Base-by-base conservation (phyloP, 2,888 invertebrate species). In the Agrilus mali region DNA sequence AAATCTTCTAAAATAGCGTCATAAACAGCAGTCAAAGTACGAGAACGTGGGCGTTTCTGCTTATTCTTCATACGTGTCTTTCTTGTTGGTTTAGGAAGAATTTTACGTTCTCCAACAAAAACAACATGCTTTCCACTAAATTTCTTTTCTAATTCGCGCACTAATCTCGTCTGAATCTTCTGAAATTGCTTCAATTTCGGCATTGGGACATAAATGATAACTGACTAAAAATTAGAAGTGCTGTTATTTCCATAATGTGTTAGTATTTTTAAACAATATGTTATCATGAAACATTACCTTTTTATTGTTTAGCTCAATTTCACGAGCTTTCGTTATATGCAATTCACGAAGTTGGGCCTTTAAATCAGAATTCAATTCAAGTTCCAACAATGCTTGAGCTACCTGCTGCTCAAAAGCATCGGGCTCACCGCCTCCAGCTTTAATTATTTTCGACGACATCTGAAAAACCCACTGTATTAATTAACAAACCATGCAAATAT, bases 81-180 rank as follows among this genome's bases (percentile, higher is more conserved):
- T 63, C 95, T 82, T 50, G 93, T 94, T 42, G 97, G 97, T 67
- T 98, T 98, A 51, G 95, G 94, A 55, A 98, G 76, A 65, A 98
- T 98, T 66, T 94, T 92, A 60, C 98, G 82, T 73, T 97, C 89
- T 35, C 96, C 98, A 60, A 98, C 82, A 64, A 98, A 93, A 54
- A 99, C 94, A 10, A 98, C 96, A 66, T 97, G 95, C 68, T 94
- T 95, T 50, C 97, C 97, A 60, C 93, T 94, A 74, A 98, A 96
- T 67, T 98, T 98, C 82, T 98, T 99, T 69, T 99, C 98, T 62
- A 98, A 71, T 68, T 98, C 98, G 58, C 97, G 82, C 37, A 98
- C 96, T 59, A 99, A 74, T 55, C 95, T 80, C 53, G 87, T 87
- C 71, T 98, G 97, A 56, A 98, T 86, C 71, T 96, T 97, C 71